A percentile compares a stretch with the other conserved stretches of the same genome.
Conservation (phyloP, 2,888 invertebrate species). For the Xylocampa areola region DNA sequence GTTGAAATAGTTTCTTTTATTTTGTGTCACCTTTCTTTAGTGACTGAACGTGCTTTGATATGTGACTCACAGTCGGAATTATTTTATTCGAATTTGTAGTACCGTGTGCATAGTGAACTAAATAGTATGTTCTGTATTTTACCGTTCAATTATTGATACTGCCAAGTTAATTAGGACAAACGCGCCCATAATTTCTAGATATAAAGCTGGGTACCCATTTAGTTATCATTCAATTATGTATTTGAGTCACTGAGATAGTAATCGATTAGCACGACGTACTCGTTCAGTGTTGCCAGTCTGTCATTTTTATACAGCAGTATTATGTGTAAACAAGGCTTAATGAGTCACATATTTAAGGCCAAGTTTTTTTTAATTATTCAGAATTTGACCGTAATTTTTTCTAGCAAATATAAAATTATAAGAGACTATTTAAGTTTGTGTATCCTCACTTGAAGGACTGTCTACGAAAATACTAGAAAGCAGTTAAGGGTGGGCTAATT, state of each 20-base stretch:
- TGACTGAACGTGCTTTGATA: conserved; percentile 15
- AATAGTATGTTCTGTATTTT: background rate
- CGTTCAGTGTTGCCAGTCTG: conserved; percentile 40
- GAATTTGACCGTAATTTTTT: too few relatives aligned
- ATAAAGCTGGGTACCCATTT: conserved; percentile 8
- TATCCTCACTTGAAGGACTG: too few relatives aligned
- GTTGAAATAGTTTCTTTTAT: conserved; percentile 19
- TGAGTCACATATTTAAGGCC: conserved; percentile 29
- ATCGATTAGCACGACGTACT: conserved; percentile 38
- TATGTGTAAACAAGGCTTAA: conserved; percentile 36
- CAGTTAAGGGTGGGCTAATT: too few relatives aligned
- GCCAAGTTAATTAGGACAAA: conserved; percentile 5
- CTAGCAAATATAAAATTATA: too few relatives aligned
- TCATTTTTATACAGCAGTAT: conserved; percentile 30
- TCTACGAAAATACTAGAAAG: too few relatives aligned
- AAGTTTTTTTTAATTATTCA: conserved; percentile 26
- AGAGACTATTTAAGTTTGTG: too few relatives aligned
- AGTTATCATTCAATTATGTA: conserved; percentile 34
- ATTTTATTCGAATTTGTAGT: conserved; percentile 4
- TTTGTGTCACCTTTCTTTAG: conserved; percentile 17
- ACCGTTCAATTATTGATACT: background rate
- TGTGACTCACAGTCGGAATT: conserved; percentile 30
- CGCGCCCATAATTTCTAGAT: conserved; percentile 2
- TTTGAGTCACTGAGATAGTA: conserved; percentile 27
- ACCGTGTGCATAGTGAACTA: conserved; percentile 9